Evolutionary conservation across 2,888 invertebrate species (phyloP), one percentile per base, ranked within the genome.

Genomic region (Artemia sinica): DNA sequence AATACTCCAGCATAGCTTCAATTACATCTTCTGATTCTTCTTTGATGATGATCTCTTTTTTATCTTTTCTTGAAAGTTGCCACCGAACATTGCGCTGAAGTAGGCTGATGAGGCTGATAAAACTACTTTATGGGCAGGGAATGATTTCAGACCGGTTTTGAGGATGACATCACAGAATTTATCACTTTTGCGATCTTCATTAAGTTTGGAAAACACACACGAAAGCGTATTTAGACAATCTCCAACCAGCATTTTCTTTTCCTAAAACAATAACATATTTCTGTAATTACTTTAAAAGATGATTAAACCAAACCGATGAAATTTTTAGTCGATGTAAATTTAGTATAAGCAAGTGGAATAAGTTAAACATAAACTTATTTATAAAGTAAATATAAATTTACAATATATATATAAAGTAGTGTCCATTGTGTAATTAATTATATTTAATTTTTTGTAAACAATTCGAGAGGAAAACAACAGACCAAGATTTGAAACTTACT

Each of bases 81-180:
- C 58, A 58, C 14, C n/a, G 10, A 58, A 58, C 58, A 58, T 58
- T 1, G 58, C 58, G 14, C 18, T n/a, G 18, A 58, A 58, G 18
- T 58, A 58, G 14, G n/a, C 14, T 14, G 58, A 58, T 14, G 58
- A 58, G n/a, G 58, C 58, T 14, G 58, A 58, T n/a, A 58, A 10
- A n/a, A 58, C 58, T 14, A 58, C 58, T 58, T 18, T n/a, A 58
- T 58, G 58, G 18, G 18, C 58, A 58, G 58, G 58, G 18, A 58
- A 58, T 9, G 58, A 58, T 58, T 58, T 58, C 18, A 8, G 10
- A 8, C 58, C 58, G n/a, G 58, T 58, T 8, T 18, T n/a, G 14
- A 58, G n/a, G 58, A 58, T 18, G 18, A 58, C 58, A 58, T 58
- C 58, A 58, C 58, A 58, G 18, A 58, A 58, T n/a, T 18, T n/a